Conservation (phyloP, 2,888 invertebrate species). For the Rhyacophila evoluta region DNA sequence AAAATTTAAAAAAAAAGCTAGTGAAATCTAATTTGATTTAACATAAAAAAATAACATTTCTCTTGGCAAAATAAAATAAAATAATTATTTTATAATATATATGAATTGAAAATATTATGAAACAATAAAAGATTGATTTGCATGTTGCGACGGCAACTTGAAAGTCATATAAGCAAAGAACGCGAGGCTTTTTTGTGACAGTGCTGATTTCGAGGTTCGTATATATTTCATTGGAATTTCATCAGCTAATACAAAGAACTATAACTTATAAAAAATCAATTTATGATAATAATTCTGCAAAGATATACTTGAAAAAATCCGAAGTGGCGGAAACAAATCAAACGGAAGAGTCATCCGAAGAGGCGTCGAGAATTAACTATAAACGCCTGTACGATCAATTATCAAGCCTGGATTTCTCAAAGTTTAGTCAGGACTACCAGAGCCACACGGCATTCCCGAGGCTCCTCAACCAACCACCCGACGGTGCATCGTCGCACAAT, state of each 20-base stretch:
- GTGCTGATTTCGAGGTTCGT: not conserved
- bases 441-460: conserved; percentile 62
- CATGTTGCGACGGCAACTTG: conserved; percentile 41
- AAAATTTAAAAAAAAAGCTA: not conserved
- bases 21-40: too few species aligned
- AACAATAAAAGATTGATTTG: not conserved
- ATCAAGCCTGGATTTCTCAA: conserved; percentile 55
- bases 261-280: not conserved
- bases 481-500: conserved; percentile 48
- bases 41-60: too few species aligned
- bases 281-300: not conserved
- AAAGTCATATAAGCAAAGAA: not conserved
- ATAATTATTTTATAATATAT: too few species aligned
- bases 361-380: conserved; percentile 47
- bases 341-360: conserved; percentile 11
- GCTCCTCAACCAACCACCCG: conserved; percentile 66
- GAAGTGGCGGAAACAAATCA: conserved; percentile 24
- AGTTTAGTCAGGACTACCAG: conserved; percentile 54
- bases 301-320: not conserved
- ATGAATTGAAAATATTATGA: too few species aligned
- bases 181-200: not conserved
- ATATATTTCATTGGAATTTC: not conserved
- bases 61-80: too few species aligned
- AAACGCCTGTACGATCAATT: conserved; percentile 49
- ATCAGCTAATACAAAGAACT: not conserved